Evolutionary conservation across 2,888 invertebrate species (phyloP), one percentile per base, ranked within the genome.

Genomic region (Dascillus cervinus): DNA sequence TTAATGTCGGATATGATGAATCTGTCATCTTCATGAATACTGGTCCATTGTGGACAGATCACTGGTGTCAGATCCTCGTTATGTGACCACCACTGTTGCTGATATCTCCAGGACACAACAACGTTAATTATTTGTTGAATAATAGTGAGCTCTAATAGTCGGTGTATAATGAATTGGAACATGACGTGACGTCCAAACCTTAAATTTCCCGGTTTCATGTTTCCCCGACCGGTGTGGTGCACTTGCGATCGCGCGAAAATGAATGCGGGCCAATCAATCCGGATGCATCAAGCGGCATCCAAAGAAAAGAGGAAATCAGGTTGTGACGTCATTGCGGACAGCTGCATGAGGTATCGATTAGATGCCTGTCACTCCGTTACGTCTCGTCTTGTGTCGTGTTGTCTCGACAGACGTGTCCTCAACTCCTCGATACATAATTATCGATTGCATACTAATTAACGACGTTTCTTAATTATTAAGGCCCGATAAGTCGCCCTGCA

Each of bases 261-360:
- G 26, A 29, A 22, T 26, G 30, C 33, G 27, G 14, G 22, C 27
- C 34, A 36, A 37, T 43, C 37, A 43, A 39, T 44, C 35, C 36
- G 35, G 8, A 32, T 35, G 39, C 34, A 33, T 32, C 35, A 35
- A 35, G 32, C 37, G 35, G 41, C 45, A 43, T 45, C 41, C 37
- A 42, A 46, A 42, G 41, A 47, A 42, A 46, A 42, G 41, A 47
- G 40, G 47, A 44, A 45, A 49, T 55, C 53, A 55, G 46, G 50
- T 40, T 47, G 47, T 61, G 63, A 62, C 63, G 63, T 63, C 63
- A 63, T 55, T 63, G 63, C 63, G 62, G 63, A 62, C 63, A 63
- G 62, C 62, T 57, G 60, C 62, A 60, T 58, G 54, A 52, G 55
- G 48, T 60, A 61, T 62, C 60, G 62, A 62, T 62, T 60, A 58